Percentiles rank a stretch among this genome's conserved stretches.
Conservation (phyloP, 2,113 vertebrate genomes). For the Microcebus lehilahytsara region DNA sequence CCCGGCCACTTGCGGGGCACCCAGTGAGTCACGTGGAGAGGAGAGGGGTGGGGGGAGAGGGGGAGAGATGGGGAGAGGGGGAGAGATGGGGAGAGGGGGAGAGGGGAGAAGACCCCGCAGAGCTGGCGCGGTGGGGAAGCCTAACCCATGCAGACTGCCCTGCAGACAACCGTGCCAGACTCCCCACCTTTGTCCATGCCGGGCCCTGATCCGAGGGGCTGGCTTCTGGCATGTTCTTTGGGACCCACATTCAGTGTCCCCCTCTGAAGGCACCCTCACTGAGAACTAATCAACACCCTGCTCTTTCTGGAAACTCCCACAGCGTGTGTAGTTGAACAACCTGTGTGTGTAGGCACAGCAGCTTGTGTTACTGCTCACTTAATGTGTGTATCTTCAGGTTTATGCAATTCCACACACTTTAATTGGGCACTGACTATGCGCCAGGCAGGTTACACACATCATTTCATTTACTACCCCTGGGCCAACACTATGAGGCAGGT, state of each 20-base stretch:
- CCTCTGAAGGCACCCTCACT: neutral
- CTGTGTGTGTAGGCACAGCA: neutral
- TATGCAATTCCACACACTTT: neutral
- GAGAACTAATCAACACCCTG: neutral
- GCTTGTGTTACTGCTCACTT: neutral
- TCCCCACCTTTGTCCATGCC: fast-evolving
- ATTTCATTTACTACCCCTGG: neutral
- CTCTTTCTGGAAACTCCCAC: neutral
- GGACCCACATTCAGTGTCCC: neutral
- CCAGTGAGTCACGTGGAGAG: neutral
- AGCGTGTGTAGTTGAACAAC: neutral
- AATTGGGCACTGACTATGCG: neutral
- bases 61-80: too few species aligned
- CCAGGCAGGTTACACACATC: neutral
- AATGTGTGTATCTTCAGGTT: neutral
- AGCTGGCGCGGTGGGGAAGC: neutral
- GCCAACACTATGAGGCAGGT: neutral
- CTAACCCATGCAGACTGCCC: neutral
- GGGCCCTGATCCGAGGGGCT: neutral
- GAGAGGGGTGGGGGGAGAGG: too few species aligned
- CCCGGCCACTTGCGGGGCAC: fast-evolving
- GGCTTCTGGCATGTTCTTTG: neutral
- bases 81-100: too few species aligned
- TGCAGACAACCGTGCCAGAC: fast-evolving
- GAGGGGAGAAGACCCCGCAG: too few species aligned